These are phyloP conservation scores for Melipona bicolor DNA, from an alignment of 2,888 invertebrate species.

Conservation along the genomic window DNA sequence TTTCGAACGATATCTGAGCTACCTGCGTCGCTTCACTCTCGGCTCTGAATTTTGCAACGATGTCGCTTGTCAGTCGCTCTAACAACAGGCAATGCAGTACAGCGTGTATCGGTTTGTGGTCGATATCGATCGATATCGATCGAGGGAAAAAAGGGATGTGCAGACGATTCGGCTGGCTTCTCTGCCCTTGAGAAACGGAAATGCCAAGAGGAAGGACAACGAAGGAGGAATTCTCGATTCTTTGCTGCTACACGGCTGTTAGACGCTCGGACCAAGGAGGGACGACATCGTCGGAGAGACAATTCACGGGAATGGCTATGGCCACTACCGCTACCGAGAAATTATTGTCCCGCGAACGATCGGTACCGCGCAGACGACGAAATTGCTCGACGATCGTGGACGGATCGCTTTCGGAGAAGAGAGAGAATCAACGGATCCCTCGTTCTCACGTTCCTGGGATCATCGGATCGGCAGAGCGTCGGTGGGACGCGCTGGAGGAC, in stretches of 20 bases:
- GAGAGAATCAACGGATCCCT: not conserved
- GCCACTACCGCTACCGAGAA: not conserved
- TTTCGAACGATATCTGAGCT: conserved; percentile 34
- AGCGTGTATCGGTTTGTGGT: too few species aligned
- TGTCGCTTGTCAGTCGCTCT: not conserved
- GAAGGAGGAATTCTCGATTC: not conserved
- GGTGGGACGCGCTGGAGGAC: not conserved
- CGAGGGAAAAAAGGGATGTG: not conserved
- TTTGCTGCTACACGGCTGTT: conserved; percentile 70
- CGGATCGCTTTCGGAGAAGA: too few species aligned
- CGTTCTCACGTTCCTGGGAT: not conserved
- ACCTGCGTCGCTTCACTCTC: conserved; percentile 28
- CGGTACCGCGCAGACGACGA: not conserved
- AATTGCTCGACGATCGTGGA: not conserved
- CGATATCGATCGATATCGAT: not conserved
- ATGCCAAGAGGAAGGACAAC: not conserved
- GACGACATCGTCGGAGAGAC: conserved; percentile 60
- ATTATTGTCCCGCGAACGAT: not conserved
- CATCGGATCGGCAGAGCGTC: not conserved
- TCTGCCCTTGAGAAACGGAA: not conserved
- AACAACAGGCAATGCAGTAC: not conserved
- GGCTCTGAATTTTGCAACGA: conserved; percentile 63
- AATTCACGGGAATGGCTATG: conserved; percentile 46
- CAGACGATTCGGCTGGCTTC: not conserved
- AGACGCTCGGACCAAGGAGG: conserved; percentile 65